These are phyloP conservation scores for Agrotis clavis DNA, from an alignment of 2,888 invertebrate genomes.

Conservation along the genomic window DNA sequence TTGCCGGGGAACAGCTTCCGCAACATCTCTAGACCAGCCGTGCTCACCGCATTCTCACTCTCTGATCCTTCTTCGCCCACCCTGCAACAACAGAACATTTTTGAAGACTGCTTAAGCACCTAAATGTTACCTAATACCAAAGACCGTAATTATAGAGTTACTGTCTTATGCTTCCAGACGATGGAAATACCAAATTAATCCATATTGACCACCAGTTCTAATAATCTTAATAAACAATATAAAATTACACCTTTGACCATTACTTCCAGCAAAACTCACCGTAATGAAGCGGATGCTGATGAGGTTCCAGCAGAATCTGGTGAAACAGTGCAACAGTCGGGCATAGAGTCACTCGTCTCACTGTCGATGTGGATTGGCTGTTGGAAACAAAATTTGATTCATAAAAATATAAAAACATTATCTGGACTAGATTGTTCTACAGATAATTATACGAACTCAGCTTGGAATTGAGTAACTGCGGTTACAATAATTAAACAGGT, in stretches of 20 bases:
- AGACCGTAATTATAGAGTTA: neutral
- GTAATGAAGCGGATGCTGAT: constrained; percentile 65
- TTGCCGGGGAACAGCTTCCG: constrained; percentile 97
- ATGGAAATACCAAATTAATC: neutral
- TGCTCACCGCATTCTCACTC: constrained; percentile 90
- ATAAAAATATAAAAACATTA: too few relatives aligned
- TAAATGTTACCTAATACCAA: neutral
- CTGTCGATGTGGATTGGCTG: constrained; percentile 89
- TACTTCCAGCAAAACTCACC: constrained; percentile 63
- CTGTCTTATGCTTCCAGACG: too few relatives aligned
- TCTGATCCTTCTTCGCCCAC: constrained; percentile 75
- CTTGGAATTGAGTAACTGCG: too few relatives aligned
- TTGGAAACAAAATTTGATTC: neutral
- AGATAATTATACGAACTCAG: too few relatives aligned
- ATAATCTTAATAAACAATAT: too few relatives aligned
- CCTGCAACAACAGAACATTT: constrained; percentile 40
- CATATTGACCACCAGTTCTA: too few relatives aligned
- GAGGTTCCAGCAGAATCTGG: constrained; percentile 82
- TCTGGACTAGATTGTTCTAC: too few relatives aligned
- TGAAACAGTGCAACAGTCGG: constrained; percentile 84
- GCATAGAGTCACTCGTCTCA: constrained; percentile 87
- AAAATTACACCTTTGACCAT: too few relatives aligned
- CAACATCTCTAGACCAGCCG: constrained; percentile 95
- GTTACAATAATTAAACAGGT: too few relatives aligned
- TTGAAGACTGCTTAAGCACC: neutral